Percentiles rank a stretch among this genome's conserved stretches.
Evolutionary conservation across 2,797 vertebrate species (phyloP).

Genomic region (Sphenopsis melanotis): DNA sequence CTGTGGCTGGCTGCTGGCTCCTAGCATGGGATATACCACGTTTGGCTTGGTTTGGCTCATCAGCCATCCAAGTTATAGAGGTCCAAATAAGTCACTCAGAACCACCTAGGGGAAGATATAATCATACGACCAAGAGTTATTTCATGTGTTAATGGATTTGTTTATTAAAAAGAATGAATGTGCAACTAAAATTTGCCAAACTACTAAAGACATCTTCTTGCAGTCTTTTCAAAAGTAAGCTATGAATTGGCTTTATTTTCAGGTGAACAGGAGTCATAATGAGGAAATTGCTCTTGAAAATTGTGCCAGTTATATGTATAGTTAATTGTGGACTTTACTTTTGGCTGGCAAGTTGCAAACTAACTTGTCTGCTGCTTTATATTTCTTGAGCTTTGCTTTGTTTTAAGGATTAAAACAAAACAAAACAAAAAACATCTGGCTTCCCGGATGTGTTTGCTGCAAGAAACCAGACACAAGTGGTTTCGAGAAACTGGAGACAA

Average conservation of each 20-base stretch:
- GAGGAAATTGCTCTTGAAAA: not conserved
- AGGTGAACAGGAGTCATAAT: not conserved
- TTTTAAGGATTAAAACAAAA: not conserved
- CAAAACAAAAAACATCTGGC: not conserved
- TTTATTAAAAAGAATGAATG: not conserved
- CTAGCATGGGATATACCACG: not conserved
- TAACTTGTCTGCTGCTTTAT: not conserved
- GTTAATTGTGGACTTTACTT: not conserved
- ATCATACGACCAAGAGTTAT: not conserved
- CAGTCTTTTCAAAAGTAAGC: not conserved
- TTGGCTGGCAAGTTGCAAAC: not conserved
- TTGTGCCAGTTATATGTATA: not conserved
- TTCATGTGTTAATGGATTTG: not conserved
- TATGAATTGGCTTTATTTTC: not conserved
- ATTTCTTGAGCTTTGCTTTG: conserved; percentile 10
- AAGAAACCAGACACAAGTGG: conserved; percentile 27
- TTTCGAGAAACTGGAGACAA: conserved; percentile 11
- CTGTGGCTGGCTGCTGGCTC: not conserved
- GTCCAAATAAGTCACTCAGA: not conserved
- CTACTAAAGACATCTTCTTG: not conserved
- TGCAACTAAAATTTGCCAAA: not conserved
- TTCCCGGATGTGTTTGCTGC: not conserved
- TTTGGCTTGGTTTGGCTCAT: not conserved
- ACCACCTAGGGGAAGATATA: not conserved
- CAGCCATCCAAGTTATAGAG: not conserved